Evolutionary conservation across 2,888 invertebrate genomes (phyloP).

Genomic region (Palloptera scutellata): DNA sequence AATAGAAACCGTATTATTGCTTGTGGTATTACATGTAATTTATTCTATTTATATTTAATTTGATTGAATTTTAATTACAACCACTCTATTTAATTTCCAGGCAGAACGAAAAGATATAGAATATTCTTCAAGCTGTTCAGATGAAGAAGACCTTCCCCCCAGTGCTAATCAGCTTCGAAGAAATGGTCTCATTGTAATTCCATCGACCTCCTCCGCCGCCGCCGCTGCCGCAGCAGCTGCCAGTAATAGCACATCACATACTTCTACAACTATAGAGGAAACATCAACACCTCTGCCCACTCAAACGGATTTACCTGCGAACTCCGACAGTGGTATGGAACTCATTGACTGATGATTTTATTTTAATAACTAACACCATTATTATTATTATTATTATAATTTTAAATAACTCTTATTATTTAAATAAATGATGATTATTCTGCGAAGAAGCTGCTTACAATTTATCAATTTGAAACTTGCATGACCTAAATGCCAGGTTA

Average conservation of each 20-base stretch:
- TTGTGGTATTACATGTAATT: too few relatives aligned
- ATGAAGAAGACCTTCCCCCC: conserved; percentile 3
- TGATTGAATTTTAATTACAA: too few relatives aligned
- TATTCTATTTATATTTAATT: too few relatives aligned
- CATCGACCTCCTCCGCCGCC: conserved; percentile 8
- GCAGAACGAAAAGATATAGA: too few relatives aligned
- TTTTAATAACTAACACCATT: background rate
- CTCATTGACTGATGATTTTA: conserved; percentile 17
- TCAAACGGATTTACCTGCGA: conserved; percentile 7
- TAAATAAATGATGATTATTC: too few relatives aligned
- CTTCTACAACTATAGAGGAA: background rate
- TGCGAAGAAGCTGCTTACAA: too few relatives aligned
- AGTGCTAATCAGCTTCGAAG: background rate
- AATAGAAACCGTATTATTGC: too few relatives aligned
- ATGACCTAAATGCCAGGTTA: too few relatives aligned
- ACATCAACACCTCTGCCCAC: conserved; percentile 7
- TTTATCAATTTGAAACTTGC: too few relatives aligned
- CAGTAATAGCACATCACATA: background rate
- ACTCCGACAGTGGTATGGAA: conserved; percentile 1
- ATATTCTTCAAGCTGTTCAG: background rate
- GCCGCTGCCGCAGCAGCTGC: background rate
- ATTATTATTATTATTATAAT: conserved; percentile 1
- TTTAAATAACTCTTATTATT: background rate
- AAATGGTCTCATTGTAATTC: background rate
- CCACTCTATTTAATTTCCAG: too few relatives aligned